These are phyloP conservation scores for Carcharodon carcharias DNA, from an alignment of 2,797 vertebrate genomes.

Conservation along the genomic window DNA sequence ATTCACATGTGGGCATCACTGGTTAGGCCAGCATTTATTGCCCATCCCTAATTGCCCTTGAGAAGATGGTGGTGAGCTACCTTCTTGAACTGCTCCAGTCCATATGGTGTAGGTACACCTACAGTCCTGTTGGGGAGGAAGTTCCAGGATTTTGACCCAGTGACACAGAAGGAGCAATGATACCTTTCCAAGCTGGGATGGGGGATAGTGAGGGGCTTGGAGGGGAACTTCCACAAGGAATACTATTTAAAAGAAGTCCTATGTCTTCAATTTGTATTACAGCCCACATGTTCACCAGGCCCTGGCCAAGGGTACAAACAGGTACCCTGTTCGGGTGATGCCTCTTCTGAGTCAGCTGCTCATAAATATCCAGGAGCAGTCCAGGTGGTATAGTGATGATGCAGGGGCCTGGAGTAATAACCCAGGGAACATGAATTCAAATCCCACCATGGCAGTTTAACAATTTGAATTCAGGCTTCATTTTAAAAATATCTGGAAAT, in stretches of 20 bases:
- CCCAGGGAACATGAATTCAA: neutral
- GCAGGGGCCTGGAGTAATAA: neutral
- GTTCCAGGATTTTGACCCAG: too few relatives aligned
- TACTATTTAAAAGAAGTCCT: neutral
- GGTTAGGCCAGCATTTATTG: too few relatives aligned
- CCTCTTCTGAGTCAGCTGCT: neutral
- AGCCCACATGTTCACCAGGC: neutral
- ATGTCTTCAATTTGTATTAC: neutral
- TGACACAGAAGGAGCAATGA: too few relatives aligned
- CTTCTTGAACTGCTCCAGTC: too few relatives aligned
- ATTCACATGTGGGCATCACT: too few relatives aligned
- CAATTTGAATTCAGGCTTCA: neutral
- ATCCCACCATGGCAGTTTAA: neutral
- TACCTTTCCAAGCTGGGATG: too few relatives aligned
- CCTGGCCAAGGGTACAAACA: neutral
- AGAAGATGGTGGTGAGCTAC: too few relatives aligned
- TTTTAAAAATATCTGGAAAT: neutral
- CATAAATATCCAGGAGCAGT: neutral
- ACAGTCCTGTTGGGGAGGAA: too few relatives aligned
- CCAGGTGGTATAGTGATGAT: neutral
- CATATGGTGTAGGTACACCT: too few relatives aligned
- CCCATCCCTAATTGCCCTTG: too few relatives aligned
- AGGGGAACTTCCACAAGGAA: neutral
- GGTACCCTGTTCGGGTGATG: neutral
- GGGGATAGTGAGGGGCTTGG: too few relatives aligned